Conservation (phyloP, 1,140 invertebrate species). For the Pentalonia nigronervosa region DNA sequence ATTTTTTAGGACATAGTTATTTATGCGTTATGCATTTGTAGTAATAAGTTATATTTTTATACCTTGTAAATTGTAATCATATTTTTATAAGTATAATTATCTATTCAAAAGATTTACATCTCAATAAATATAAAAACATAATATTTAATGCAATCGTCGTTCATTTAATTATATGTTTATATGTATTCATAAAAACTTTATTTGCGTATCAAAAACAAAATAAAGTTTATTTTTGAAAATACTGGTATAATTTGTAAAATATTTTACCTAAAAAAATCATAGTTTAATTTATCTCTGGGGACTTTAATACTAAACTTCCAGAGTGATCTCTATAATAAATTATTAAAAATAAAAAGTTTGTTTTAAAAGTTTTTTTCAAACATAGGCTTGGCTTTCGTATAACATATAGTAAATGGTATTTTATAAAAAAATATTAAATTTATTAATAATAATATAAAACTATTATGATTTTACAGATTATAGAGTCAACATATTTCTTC, state of each 20-base stretch:
- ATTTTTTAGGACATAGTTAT: not conserved
- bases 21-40: not conserved
- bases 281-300: not conserved
- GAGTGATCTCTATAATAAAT: not conserved
- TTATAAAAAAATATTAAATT: not conserved
- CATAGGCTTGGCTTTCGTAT: not conserved
- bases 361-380: slow-evolving; percentile 1
- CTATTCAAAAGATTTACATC: not conserved
- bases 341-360: slow-evolving; percentile 4
- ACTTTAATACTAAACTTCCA: not conserved
- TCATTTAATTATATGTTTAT: not conserved
- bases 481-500: not conserved
- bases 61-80: not conserved
- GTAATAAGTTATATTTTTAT: not conserved
- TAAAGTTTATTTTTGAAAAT: not conserved
- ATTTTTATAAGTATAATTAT: not conserved
- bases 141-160: not conserved
- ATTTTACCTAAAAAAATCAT: not conserved
- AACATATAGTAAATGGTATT: not conserved
- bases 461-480: not conserved
- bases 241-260: not conserved
- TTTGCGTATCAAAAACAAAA: not conserved
- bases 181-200: not conserved
- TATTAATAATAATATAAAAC: not conserved
- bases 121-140: not conserved